Base-by-base conservation (phyloP, 2,888 invertebrate species). In the Tanypteryx hageni region DNA sequence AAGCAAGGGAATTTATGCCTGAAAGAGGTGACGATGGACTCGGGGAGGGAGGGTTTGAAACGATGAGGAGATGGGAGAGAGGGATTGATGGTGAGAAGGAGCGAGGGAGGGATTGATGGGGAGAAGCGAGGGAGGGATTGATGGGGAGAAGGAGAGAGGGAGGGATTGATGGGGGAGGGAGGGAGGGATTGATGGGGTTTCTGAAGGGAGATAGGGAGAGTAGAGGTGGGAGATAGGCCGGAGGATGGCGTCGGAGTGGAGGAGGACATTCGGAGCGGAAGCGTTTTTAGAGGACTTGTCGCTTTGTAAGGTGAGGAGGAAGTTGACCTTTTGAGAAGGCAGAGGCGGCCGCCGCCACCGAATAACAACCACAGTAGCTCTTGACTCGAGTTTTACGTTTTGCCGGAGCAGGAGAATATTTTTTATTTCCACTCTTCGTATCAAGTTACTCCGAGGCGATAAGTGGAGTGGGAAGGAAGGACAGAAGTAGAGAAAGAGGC, bases 251-350 rank as follows among this genome's bases (percentile, higher is more conserved):
- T 1, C 8, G 18, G 7, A 44, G 83, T 56, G 83, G 44, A n/a
- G 56, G 18, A 10, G 13, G 57, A 64, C 31, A 82, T 56, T 27
- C 11, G 85, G 13, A 64, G 64, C 89, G 61, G 89, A 68, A 89
- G 89, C 89, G 27, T 89, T 89, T 89, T 89, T 61, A 64, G 89
- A 44, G 68, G 68, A 61, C 64, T 59, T 31, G 89, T 83, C 83
- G 83, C 83, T n/a, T 83, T 31, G 89, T 89, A 89, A 89, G 89
- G 31, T 89, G 89, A 89, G 68, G 89, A 89, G 64, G 89, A 13
- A 64, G 89, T 64, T 89, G 89, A 89, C 89, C 89, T 89, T 89
- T 68, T 44, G 44, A 44, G 44, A 44, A 44, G 44, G 44, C 44
- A 44, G 16, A 14, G 57, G 56, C 57, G 83, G 44, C 82, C 4